Evolutionary conservation across 2,888 invertebrate species (phyloP).

Genomic region (Drosophila meridionalis): DNA sequence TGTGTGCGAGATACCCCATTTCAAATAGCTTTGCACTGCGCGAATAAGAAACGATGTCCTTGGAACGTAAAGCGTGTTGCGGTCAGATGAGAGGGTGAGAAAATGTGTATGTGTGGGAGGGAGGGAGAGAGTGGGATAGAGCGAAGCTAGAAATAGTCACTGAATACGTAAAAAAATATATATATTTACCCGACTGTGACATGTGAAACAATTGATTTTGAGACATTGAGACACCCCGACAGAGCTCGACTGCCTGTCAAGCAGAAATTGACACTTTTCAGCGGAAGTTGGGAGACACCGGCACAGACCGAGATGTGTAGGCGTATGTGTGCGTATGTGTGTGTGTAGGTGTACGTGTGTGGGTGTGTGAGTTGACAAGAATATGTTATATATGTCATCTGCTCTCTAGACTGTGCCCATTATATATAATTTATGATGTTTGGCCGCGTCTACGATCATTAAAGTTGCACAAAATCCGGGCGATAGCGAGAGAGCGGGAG

Average conservation of each 20-base stretch:
- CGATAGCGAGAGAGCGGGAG: neutral
- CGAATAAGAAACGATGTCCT: conserved; percentile 27
- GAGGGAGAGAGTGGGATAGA: too few species aligned
- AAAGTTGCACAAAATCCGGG: conserved; percentile 49
- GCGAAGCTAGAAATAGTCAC: conserved; percentile 7
- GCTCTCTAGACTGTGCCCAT: conserved; percentile 42
- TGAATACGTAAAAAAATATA: conserved; percentile 49
- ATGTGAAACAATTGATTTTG: conserved; percentile 52
- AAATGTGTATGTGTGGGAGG: neutral
- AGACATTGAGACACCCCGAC: conserved; percentile 14
- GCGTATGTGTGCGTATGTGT: conserved; percentile 2
- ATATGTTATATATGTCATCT: conserved; percentile 45
- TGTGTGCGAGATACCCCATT: conserved; percentile 11
- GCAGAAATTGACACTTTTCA: conserved; percentile 58
- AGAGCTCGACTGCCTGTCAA: conserved; percentile 34
- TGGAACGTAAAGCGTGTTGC: conserved; percentile 12
- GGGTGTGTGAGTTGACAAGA: conserved; percentile 34
- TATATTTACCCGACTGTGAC: conserved; percentile 55
- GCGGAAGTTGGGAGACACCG: conserved; percentile 11
- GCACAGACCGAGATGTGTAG: neutral
- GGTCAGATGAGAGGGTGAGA: neutral
- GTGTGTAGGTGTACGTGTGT: conserved; percentile 2
- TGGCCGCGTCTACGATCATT: conserved; percentile 52
- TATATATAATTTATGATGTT: conserved; percentile 55
- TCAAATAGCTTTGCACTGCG: neutral